Percentiles rank a stretch among this genome's conserved stretches.
phyloP scores from a whole-genome alignment of 1,140 invertebrate genomes.

The Drosophila setifemur region DNA sequence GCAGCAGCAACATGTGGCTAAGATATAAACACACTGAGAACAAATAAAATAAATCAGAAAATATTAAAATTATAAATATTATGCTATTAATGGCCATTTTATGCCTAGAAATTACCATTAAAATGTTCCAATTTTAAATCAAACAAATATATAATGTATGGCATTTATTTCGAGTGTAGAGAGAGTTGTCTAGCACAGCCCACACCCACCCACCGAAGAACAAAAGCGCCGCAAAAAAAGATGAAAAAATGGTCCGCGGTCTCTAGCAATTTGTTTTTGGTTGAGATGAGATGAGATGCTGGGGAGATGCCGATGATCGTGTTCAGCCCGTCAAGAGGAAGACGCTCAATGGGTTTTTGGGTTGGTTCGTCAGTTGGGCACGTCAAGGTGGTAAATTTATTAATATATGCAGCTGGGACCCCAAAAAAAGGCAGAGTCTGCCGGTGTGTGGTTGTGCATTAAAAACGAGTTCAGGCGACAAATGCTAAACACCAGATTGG shows the following conservation, averaged over 20 bases:
- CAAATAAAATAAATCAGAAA: too few species aligned
- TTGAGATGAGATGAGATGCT: constrained; percentile 45
- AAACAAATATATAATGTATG: too few species aligned
- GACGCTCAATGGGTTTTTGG: constrained; percentile 51
- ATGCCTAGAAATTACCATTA: too few species aligned
- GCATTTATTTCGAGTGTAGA: not conserved
- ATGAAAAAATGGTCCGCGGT: constrained; percentile 34
- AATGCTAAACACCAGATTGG: not conserved
- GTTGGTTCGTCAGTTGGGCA: constrained; percentile 43
- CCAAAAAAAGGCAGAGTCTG: constrained; percentile 8
- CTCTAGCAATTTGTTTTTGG: constrained; percentile 48
- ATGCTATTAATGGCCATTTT: too few species aligned
- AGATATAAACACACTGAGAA: not conserved
- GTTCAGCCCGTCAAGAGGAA: constrained; percentile 15
- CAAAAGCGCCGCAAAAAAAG: constrained; percentile 56
- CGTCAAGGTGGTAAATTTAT: constrained; percentile 63
- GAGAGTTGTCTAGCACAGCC: not conserved
- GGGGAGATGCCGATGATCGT: constrained; percentile 27
- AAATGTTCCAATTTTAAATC: too few species aligned
- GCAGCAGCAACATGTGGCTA: constrained; percentile 67
- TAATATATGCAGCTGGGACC: constrained; percentile 55
- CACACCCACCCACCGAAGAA: constrained; percentile 46
- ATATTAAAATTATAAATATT: too few species aligned
- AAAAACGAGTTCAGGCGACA: constrained; percentile 23
- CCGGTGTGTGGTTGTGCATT: not conserved